phyloP scores from a whole-genome alignment of 92 coral and sea anemone genomes.

The Epizoanthus stellaris region DNA sequence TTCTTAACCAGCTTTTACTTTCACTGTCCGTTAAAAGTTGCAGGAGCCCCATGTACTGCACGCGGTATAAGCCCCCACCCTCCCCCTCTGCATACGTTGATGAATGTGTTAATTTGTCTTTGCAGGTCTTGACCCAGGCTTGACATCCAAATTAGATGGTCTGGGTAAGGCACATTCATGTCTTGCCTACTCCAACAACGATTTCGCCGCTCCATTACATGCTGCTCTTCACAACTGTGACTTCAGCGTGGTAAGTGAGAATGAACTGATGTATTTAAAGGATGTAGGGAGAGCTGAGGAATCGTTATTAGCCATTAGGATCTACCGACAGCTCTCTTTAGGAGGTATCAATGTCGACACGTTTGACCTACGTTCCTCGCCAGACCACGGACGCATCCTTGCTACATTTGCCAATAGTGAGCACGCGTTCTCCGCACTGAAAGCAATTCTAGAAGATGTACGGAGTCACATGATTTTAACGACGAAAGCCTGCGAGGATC shows the following conservation, averaged over 20 bases:
- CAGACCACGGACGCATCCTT: background rate
- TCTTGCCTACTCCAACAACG: no score
- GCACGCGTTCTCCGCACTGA: no score
- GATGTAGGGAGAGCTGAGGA: background rate
- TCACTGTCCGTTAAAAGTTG: no score
- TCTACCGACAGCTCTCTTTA: background rate
- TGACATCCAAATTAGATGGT: no score
- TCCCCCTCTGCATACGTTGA: no score
- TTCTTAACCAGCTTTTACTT: no score
- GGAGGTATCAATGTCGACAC: background rate
- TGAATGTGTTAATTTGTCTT: no score
- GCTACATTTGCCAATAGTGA: no score
- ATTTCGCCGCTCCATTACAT: background rate
- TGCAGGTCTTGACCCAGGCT: no score
- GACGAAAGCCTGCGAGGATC: background rate
- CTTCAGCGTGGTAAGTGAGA: background rate
- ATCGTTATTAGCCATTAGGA: background rate
- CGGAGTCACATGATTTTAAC: background rate
- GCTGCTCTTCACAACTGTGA: background rate
- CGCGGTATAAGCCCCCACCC: no score
- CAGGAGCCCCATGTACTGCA: no score
- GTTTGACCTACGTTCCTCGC: background rate
- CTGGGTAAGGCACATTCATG: no score
- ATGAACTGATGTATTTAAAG: background rate
- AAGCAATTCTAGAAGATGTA: background rate